Base-by-base conservation (phyloP, 2,797 vertebrate species). In the Glossophaga mutica region DNA sequence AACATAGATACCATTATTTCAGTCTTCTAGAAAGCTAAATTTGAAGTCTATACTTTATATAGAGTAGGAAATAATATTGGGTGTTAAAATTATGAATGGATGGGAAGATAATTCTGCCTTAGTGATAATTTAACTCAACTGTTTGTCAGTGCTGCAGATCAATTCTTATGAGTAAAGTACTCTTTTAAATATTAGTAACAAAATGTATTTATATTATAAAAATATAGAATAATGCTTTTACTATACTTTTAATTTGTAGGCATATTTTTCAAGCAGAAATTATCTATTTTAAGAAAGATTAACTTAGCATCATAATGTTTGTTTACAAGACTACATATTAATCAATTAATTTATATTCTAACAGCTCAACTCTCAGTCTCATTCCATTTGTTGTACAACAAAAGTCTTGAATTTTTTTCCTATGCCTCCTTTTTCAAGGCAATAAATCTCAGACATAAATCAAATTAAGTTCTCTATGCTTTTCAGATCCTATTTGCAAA, bases 301-400 rank as follows among this genome's bases (percentile, higher is more conserved):
- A 84, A 77, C 24, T 87, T 42, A 79, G n/a, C 46, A 91, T 85
- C 65, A 85, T 84, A 74, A 81, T 85, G 3, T 95, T 89, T 85
- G 2, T 70, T 92, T 89, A 79, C 14, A 68, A 87, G 65, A 96
- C 76, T 96, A 44, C 6, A 42, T 77, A 67, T 87, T 95, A 92
- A 96, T 92, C 44, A 94, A 84, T 92, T 95, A 77, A 34, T 95
- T 97, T 91, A 62, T 88, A 91, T 92, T 87, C 84, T 77, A 87
- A 81, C 32, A 88, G 34, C 9, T 88, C 29, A 62, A 15, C 50
- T 77, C 32, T 91, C n/a, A 77, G 29, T 79, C 21, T 95, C 44
- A 76, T 84, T 48, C 32, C 74, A 32, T 90, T 84, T 90, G 5
- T 50, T 88, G 29, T 39, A 65, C 73, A 96, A 87, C 68, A 18